Percentiles rank a stretch among this genome's conserved stretches.
These are phyloP conservation scores for Meteorus cinctellus DNA, from an alignment of 2,888 invertebrate species.

Conservation along the genomic window DNA sequence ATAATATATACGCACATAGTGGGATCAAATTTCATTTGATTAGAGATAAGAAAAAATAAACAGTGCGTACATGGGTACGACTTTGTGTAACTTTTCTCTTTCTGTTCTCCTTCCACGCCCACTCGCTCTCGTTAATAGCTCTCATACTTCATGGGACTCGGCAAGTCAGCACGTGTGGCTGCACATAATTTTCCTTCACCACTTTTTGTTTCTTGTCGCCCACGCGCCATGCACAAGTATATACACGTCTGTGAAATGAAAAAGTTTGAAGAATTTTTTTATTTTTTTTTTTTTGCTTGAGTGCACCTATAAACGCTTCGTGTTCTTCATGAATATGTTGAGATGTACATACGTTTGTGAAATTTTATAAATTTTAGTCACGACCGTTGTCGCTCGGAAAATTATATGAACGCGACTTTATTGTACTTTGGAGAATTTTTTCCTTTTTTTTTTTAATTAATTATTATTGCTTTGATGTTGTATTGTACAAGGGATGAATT, in stretches of 20 bases:
- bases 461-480: neutral
- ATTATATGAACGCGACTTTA: neutral
- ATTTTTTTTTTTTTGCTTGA: conserved; percentile 9
- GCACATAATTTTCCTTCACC: conserved; percentile 20
- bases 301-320: neutral
- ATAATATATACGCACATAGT: neutral
- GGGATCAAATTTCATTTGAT: neutral
- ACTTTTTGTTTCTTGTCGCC: conserved; percentile 8
- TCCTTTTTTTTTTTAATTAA: neutral
- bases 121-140: neutral
- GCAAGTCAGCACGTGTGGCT: conserved; percentile 15
- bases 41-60: neutral
- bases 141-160: neutral
- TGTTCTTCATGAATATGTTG: conserved; percentile 49
- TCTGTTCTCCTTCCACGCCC: neutral
- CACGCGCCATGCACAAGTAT: neutral
- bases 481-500: neutral
- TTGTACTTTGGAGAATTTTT: conserved; percentile 25
- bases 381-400: conserved; percentile 24
- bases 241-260: conserved; percentile 1
- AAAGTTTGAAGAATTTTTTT: neutral
- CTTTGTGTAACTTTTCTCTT: neutral
- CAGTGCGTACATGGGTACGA: neutral
- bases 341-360: conserved; percentile 33
- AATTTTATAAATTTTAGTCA: conserved; percentile 48